Evolutionary conservation across 2,888 invertebrate genomes (phyloP), one percentile per base, ranked within the genome.

Genomic region (Chrysopilus asiliformis): DNA sequence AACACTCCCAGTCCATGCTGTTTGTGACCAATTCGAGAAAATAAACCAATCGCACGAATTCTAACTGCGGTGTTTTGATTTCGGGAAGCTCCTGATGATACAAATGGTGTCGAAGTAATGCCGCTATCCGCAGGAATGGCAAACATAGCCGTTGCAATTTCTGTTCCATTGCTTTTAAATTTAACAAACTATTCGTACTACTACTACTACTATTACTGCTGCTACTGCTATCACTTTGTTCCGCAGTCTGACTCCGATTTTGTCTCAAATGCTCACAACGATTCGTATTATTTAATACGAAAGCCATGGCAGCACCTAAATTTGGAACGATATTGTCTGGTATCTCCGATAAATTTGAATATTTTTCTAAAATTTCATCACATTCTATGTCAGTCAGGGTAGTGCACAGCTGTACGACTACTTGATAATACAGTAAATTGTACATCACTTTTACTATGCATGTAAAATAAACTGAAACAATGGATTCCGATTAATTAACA

Each of bases 371-470:
- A 20, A 71, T 64, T 41, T 68, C 67, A 17, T 67, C 67, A 37
- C 82, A 72, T 48, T 79, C 79, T 27, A 67, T 66, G 30, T 75
- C 73, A 26, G 73, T 72, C 53, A 80, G 66, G 44, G 69, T 70
- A 44, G 79, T 79, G 37, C 79, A 75, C 43, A 89, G 68, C 62
- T 85, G 84, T 36, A 81, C 74, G 44, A 90, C 74, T 32, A 87
- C 79, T 71, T 93, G 91, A 60, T 91, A 81, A 66, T 86, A 90
- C 42, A 82, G 69, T 44, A 93, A 71, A 59, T 91, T 86, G 68
- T 86, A 94, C 45, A 91, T 71, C 45, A 83, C 78, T 58, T 83
- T 81, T 3, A 91, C 84, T 51, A 91, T 76, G 55, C 82, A 80
- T 2, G 82, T 82, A 65, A 85, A 91, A 58, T 89, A 89, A 34